These are phyloP conservation scores for Achroia grisella DNA, from an alignment of 1,140 invertebrate species.

Conservation along the genomic window DNA sequence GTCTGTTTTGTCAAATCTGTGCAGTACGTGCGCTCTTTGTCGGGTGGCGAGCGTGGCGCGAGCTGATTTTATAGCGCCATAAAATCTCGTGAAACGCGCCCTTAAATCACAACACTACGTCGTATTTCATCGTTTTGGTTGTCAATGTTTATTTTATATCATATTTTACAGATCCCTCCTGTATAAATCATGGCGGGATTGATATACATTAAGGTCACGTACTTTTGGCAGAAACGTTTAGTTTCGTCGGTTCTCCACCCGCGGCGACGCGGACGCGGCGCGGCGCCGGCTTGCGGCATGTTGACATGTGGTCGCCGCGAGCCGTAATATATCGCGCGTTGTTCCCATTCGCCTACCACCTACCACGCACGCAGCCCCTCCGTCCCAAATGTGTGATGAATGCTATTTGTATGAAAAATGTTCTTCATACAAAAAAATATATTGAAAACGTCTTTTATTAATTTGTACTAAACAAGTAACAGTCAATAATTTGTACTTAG, in stretches of 20 bases:
- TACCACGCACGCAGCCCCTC: not conserved
- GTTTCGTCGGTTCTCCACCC: conserved; percentile 21
- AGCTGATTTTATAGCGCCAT: conserved; percentile 69
- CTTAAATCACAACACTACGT: conserved; percentile 67
- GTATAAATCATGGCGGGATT: conserved; percentile 66
- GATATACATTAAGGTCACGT: conserved; percentile 71
- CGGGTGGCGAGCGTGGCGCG: conserved; percentile 26
- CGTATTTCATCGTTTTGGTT: conserved; percentile 72
- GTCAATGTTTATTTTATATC: conserved; percentile 74
- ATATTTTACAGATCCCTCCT: conserved; percentile 69
- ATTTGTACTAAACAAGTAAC: too few relatives aligned
- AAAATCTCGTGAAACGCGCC: conserved; percentile 69
- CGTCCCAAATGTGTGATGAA: too few relatives aligned
- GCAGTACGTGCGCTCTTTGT: conserved; percentile 51
- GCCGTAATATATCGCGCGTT: conserved; percentile 25
- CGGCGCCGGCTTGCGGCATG: conserved; percentile 9
- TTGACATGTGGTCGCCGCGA: conserved; percentile 47
- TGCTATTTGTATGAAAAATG: too few relatives aligned
- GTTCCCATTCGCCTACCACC: conserved; percentile 9
- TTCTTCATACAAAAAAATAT: too few relatives aligned
- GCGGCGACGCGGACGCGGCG: conserved; percentile 4
- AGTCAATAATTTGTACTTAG: too few relatives aligned
- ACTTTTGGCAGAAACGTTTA: conserved; percentile 58
- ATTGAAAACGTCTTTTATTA: too few relatives aligned
- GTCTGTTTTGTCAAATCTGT: conserved; percentile 72